Evolutionary conservation across 2,797 vertebrate species (phyloP), one percentile per base, ranked within the genome.

Genomic region (Emys orbicularis): DNA sequence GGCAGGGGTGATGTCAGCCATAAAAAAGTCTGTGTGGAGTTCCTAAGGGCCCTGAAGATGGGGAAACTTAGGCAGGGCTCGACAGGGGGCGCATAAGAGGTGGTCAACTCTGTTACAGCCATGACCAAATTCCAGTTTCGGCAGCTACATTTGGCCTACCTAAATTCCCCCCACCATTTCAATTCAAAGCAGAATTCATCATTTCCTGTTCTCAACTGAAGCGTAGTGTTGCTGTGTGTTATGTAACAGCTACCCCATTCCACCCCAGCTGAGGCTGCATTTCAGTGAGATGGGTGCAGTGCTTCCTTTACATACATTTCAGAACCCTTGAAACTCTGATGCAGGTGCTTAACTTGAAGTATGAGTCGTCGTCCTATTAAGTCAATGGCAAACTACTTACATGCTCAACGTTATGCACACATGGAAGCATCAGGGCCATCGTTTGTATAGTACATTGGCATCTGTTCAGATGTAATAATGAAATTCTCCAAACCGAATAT

Each of bases 271-370:
- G 83, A 59, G 50, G 31, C 59, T 83, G 15, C 84, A 80, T 95
- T 94, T 87, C 88, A 83, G 53, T 0, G 1, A 83, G 56, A 56
- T 15, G 15, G 27, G 76, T 86, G 86, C 79, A 89, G 85, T 1
- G 0, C 56, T 54, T 2, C 37, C 83, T 80, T 87, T 59, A 74
- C 74, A 52, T 61, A 90, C 87, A 86, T 91, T 82, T 76, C 89
- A 92, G 85, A 95, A 47, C 79, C 79, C 90, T 49, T 90, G 81
- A 8, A 90, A 91, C 92, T 88, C 94, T 90, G 90, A 90, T 53
- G 23, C 61, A n/a, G 85, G 83, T 41, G 37, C 80, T 91, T 96
- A 86, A 44, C 23, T 34, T 68, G 83, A 94, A 83, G 85, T 90
- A 76, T 0, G 0, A 92, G 25, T n/a, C 56, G 74, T 88, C 79